phyloP scores from a whole-genome alignment of 2,797 vertebrate genomes.

The Alauda arvensis region DNA sequence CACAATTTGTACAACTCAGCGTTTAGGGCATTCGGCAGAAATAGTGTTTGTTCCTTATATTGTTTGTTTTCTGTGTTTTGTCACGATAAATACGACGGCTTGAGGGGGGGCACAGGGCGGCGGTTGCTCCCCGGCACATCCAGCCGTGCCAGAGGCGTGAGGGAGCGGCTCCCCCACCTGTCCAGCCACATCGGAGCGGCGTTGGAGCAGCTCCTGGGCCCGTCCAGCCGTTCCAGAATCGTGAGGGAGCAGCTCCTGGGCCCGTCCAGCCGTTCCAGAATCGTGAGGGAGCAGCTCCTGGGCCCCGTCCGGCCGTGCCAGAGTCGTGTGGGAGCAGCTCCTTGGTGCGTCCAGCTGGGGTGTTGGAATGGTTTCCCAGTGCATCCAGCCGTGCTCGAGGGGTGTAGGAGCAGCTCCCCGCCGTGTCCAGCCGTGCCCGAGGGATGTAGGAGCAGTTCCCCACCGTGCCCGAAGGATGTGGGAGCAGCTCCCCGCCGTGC shows the following conservation, averaged over 20 bases:
- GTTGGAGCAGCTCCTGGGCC: rapidly evolving
- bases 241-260: not conserved
- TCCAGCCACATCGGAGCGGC: not conserved
- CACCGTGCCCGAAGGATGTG: not conserved
- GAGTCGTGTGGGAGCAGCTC: too few relatives aligned
- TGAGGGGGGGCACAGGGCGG: not conserved
- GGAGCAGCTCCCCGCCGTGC: not conserved
- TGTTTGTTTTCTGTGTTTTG: constrained; percentile 11
- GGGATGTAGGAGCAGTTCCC: not conserved
- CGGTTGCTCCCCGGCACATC: not conserved
- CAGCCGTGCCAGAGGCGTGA: not conserved
- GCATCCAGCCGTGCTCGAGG: too few relatives aligned
- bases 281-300: too few relatives aligned
- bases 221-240: not conserved
- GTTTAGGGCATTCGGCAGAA: constrained; percentile 76
- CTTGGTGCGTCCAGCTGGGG: not conserved
- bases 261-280: too few relatives aligned
- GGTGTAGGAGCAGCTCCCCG: too few relatives aligned
- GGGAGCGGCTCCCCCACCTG: not conserved
- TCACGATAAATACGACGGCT: constrained; percentile 4
- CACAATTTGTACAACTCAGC: constrained; percentile 79
- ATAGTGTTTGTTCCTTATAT: constrained; percentile 73
- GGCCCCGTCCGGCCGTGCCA: too few relatives aligned
- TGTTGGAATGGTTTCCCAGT: not conserved
- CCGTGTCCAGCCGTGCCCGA: not conserved